phyloP scores from a whole-genome alignment of 1,140 invertebrate genomes.

The Philopotamus ludificatus region DNA sequence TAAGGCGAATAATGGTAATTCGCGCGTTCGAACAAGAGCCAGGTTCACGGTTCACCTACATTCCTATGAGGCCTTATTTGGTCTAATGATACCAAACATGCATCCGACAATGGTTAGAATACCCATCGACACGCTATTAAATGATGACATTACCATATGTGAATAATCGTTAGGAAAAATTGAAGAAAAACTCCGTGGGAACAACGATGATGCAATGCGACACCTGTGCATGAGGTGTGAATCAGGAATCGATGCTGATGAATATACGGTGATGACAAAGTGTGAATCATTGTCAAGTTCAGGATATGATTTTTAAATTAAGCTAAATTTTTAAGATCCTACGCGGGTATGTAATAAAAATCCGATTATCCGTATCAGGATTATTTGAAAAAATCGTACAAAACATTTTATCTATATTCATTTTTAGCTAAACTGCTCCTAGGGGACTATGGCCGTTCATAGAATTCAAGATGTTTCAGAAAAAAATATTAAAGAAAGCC shows the following conservation, averaged over 20 bases:
- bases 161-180: slow-evolving; percentile 10
- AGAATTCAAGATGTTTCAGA: too few relatives aligned
- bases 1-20: too few relatives aligned
- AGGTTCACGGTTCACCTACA: slow-evolving; percentile 18
- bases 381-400: too few relatives aligned
- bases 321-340: too few relatives aligned
- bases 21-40: neutral
- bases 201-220: slow-evolving; percentile 1
- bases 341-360: too few relatives aligned
- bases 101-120: slow-evolving; percentile 10
- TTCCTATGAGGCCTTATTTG: slow-evolving; percentile 13
- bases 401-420: too few relatives aligned
- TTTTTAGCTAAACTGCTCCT: too few relatives aligned
- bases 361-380: too few relatives aligned
- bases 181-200: slow-evolving; percentile 23
- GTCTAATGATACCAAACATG: slow-evolving; percentile 14
- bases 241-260: neutral
- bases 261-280: neutral
- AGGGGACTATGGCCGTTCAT: too few relatives aligned
- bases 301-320: too few relatives aligned
- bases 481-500: too few relatives aligned
- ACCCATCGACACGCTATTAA: neutral
- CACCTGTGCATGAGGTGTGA: slow-evolving; percentile 11
- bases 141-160: slow-evolving; percentile 3
- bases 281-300: neutral